Base-by-base conservation (phyloP, 1,140 invertebrate genomes). In the Physella acuta region DNA sequence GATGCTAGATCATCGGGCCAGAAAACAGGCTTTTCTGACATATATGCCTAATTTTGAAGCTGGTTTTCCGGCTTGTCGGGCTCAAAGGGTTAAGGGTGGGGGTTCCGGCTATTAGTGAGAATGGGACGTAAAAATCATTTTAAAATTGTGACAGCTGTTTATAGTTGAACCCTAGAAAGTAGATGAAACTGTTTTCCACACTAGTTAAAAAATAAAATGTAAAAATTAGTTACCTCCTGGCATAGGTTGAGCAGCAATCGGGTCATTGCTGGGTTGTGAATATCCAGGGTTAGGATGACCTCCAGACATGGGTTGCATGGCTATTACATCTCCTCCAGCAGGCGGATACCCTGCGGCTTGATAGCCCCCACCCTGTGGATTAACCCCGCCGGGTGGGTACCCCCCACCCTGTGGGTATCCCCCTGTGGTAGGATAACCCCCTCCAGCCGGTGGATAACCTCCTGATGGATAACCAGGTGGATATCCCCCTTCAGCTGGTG, bases 221-320 rank as follows among this genome's bases (percentile, higher is more conserved):
- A n/a, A n/a, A n/a, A n/a, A n/a, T n/a, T n/a, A n/a, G n/a, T 51
- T 66, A 75, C 74, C 74, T 69, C 65, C 65, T 30, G 71, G 65
- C 51, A 71, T 56, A 53, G 73, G 73, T 31, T 75, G 73, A 71
- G 73, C 72, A 1, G 55, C 68, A 8, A 75, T 68, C 2, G 71
- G 24, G 37, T 61, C 70, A 4, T 53, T 65, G 24, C 53, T 53
- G 24, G 71, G 64, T 26, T 70, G 53, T 11, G 28, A 17, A n/a
- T 59, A 56, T 30, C 70, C 70, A 58, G 52, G 51, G 33, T 71
- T 63, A 2, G 60, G 64, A 20, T 66, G 34, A 37, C 59, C 59
- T 3, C 59, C 59, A 44, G 39, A 20, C 37, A 33, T 34, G 5
- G 53, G 55, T 24, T 59, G 56, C 34, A 26, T 33, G 24, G 58